Evolutionary conservation across 2,113 vertebrate genomes (phyloP), one percentile per base, ranked within the genome.

Genomic region (Coryphaenoides rupestris): DNA sequence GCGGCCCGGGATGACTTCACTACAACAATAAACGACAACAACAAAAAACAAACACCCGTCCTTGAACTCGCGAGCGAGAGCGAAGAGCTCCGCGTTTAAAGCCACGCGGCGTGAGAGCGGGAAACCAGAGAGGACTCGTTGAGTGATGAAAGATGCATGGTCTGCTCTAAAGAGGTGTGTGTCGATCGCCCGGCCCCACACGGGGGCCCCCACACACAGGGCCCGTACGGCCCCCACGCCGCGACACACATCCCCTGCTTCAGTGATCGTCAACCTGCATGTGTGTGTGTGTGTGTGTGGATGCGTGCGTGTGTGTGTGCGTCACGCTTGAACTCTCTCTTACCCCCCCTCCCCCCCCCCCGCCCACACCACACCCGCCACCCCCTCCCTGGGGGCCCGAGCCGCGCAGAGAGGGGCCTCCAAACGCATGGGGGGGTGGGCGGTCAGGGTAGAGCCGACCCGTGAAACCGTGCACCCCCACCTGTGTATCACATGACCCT

Each of bases 381-480:
- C 76, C 74, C 65, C 61, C 72, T 62, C 62, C 69, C 59, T 22
- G 61, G 68, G 62, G 55, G 52, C 66, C 68, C 71, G 70, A 68
- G 60, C 65, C 75, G 66, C 70, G 64, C 55, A 56, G 47, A n/a
- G 13, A 21, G 67, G 64, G 62, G 58, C 70, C 72, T 78, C 79
- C 82, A 54, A 16, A 68, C 57, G 62, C n/a, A n/a, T n/a, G 19
- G 60, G 19, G 28, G 17, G 17, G 60, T 6, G 12, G 47, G 62
- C 75, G 70, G 75, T n/a, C n/a, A n/a, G n/a, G n/a, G n/a, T n/a
- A n/a, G n/a, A 84, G 76, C 76, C 80, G 81, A n/a, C 79, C 77
- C 70, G 75, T 87, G 86, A 90, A 90, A 90, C 78, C 75, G 74
- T 24, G 78, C 89, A 90, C 87, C 84, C 2, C 87, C 84, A 2